Base-by-base conservation (phyloP, 2,888 invertebrate species). In the Hecatera dysodea region DNA sequence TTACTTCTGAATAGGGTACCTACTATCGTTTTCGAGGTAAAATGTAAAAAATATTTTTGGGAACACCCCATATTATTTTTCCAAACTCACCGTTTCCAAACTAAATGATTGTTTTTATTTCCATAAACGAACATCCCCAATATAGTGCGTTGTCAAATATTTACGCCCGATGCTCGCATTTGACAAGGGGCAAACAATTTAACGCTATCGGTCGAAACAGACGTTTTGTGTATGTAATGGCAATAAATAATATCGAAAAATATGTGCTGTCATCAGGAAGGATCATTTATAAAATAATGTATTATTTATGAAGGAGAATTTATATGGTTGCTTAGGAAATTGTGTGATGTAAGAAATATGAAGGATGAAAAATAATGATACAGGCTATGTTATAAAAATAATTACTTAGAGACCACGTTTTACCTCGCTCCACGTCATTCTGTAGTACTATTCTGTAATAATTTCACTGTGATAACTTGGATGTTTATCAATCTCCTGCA, bases 141-240 rank as follows among this genome's bases (percentile, higher is more conserved):
- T 81, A 75, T 80, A 83, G 80, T 78, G 72, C 78, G 87, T 86
- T 90, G 91, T 90, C 90, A 91, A 90, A 90, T 85, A 90, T 92
- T 90, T 86, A 91, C 91, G 90, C 87, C 67, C 71, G 75, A 68
- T 83, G 85, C 83, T 75, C 84, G 60, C 81, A 82, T 87, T 90
- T 91, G 92, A 92, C 89, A 88, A 90, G 90, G 92, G 90, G 84
- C 87, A 87, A 90, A 88, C 88, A 88, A 89, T 89, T 89, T 89
- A 83, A 88, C 88, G 89, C 84, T 86, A 81, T 86, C 79, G 66
- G 75, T 81, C 81, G 75, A 77, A 87, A 83, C 86, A 87, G 82
- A 87, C 83, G 82, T 85, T 89, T 84, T 88, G 87, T 88, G 79
- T 80, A 79, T 76, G 84, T 84, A 85, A 86, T 71, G 77, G 59